A percentile compares a stretch with the other conserved stretches of the same genome.
phyloP scores from a whole-genome alignment of 92 coral and sea anemone species.

The Actinernus sp. region DNA sequence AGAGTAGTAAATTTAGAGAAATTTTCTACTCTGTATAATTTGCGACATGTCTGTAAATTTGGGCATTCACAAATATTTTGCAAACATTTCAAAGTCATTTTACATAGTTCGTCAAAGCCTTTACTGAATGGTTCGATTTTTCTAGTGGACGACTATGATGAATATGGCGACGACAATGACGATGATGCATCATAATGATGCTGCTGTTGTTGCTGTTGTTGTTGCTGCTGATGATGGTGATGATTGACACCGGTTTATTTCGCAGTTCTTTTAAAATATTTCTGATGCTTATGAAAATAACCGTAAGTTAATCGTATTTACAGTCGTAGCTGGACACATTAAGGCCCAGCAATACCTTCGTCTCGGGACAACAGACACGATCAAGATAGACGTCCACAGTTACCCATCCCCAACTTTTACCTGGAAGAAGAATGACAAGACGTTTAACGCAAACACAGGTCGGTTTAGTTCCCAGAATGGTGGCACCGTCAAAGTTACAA shows the following conservation, averaged over 20 bases:
- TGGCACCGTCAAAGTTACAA: conserved; percentile 26
- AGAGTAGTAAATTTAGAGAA: too few relatives aligned
- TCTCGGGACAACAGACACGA: conserved; percentile 30
- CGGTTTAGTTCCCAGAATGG: conserved; percentile 11
- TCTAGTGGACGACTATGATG: too few relatives aligned
- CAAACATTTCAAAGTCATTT: too few relatives aligned
- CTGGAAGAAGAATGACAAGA: conserved; percentile 49
- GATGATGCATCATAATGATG: too few relatives aligned
- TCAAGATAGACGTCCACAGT: conserved; percentile 26
- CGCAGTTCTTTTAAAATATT: background rate
- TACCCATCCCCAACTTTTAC: conserved; percentile 40
- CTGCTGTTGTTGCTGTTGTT: background rate
- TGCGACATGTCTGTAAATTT: too few relatives aligned
- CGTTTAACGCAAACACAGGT: conserved; percentile 19
- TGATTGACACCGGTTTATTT: background rate
- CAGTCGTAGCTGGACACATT: conserved; percentile 24
- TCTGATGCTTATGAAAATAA: too few relatives aligned
- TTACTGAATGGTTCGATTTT: too few relatives aligned
- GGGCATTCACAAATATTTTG: too few relatives aligned
- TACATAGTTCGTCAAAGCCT: too few relatives aligned
- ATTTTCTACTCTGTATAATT: too few relatives aligned
- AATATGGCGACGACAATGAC: too few relatives aligned
- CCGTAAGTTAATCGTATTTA: background rate
- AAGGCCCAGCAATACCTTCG: conserved; percentile 21
- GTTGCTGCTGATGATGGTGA: background rate